phyloP scores from a whole-genome alignment of 2,888 invertebrate species.

The Ephialtes manifestator region DNA sequence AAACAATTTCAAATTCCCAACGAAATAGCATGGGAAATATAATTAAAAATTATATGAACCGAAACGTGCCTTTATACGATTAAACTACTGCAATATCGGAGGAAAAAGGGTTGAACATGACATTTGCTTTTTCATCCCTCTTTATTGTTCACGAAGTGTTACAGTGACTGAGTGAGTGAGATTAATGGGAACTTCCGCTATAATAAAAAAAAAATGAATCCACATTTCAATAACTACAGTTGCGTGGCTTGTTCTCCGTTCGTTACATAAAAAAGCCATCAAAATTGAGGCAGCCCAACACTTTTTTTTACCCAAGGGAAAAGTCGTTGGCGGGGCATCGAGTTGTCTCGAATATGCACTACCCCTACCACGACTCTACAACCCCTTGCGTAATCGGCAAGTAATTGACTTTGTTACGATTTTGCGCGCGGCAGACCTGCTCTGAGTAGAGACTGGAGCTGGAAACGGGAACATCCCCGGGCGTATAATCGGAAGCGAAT shows the following conservation, averaged over 20 bases:
- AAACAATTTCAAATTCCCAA: neutral
- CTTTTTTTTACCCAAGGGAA: slow-evolving; percentile 28
- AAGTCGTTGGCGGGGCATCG: slow-evolving; percentile 20
- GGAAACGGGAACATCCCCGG: slow-evolving; percentile 44
- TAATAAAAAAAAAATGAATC: neutral
- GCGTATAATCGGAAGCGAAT: slow-evolving; percentile 70
- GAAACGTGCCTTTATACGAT: neutral
- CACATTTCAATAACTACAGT: neutral
- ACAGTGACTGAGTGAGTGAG: neutral
- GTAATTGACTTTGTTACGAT: slow-evolving; percentile 68
- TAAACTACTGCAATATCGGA: neutral
- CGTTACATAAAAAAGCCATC: slow-evolving; percentile 29
- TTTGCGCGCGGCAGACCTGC: slow-evolving; percentile 35
- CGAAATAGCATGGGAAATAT: neutral
- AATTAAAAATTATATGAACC: neutral
- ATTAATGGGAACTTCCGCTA: neutral
- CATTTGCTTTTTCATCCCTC: neutral
- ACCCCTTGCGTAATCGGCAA: slow-evolving; percentile 52
- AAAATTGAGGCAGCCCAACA: slow-evolving; percentile 10
- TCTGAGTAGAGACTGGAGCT: slow-evolving; percentile 33
- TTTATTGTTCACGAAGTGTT: neutral
- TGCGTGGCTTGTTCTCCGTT: slow-evolving; percentile 9
- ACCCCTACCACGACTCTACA: neutral
- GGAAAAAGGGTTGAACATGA: neutral
- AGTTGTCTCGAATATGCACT: slow-evolving; percentile 39